Evolutionary conservation across 2,113 vertebrate species (phyloP), one percentile per base, ranked within the genome.

Genomic region (Pterocles gutturalis): DNA sequence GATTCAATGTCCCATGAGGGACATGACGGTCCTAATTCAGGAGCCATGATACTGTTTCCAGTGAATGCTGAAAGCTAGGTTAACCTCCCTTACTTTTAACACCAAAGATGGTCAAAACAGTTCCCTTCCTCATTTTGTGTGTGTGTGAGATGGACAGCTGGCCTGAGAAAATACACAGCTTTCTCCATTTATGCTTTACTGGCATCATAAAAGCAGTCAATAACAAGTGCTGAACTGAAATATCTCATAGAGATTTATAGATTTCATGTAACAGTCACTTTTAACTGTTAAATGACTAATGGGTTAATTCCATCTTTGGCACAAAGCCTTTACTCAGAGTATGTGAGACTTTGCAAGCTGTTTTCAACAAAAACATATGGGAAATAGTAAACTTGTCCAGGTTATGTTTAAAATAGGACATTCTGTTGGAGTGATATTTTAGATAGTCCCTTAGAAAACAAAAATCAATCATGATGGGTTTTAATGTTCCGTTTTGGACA

Each of bases 271-370:
- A 77, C 41, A 84, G 55, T 22, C 5, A n/a, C 60, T 91, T 92
- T 96, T 93, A 94, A 91, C 75, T 83, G 80, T 92, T 96, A 92
- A 84, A 90, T 96, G 80, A 81, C 87, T 87, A 91, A 91, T 76
- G 65, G 81, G 58, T 93, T 96, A 97, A 96, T 89, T 90, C 66
- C 43, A 7, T 25, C 60, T 69, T 58, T 92, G 93, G 92, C 93
- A 94, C 48, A 76, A 92, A 90, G 83, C 73, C 61, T 82, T 83
- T 73, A 70, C 21, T 91, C 70, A 15, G 21, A 93, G 22, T 33
- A 86, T 16, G 43, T 46, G 55, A 96, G 79, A 86, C 29, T 92
- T 93, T 18, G 43, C 90, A 96, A 97, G 80, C 86, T 82, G 85
- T 83, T 93, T 96, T 75, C 57, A 64, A 95, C 46, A 89, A 85